These are phyloP conservation scores for Dryas iulia DNA, from an alignment of 1,140 invertebrate genomes.

Conservation along the genomic window DNA sequence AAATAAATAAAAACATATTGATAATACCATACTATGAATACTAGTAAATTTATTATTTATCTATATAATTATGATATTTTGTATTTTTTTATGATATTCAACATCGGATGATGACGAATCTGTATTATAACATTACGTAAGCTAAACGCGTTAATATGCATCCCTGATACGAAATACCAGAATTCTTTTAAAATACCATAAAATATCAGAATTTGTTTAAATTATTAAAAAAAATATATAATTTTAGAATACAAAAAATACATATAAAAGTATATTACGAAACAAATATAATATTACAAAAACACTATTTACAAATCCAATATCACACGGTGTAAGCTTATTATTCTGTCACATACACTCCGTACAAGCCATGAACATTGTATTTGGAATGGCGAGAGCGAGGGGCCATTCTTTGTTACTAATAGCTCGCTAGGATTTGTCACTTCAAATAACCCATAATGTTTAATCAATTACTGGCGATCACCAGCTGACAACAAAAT, in stretches of 20 bases:
- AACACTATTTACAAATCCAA: constrained; percentile 51
- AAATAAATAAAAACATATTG: too few species aligned
- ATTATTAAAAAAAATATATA: background rate
- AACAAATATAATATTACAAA: constrained; percentile 21
- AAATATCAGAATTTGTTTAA: too few species aligned
- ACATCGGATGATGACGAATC: too few species aligned
- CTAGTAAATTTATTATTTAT: too few species aligned
- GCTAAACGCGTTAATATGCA: too few species aligned
- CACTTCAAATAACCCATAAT: constrained; percentile 31
- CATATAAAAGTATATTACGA: background rate
- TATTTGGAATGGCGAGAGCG: constrained; percentile 11
- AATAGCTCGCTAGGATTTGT: constrained; percentile 42
- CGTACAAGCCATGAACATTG: constrained; percentile 39
- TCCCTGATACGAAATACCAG: too few species aligned
- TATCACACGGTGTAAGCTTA: constrained; percentile 67
- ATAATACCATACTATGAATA: too few species aligned
- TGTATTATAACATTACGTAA: too few species aligned
- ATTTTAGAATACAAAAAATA: too few species aligned
- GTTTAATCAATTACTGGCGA: constrained; percentile 38
- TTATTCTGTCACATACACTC: constrained; percentile 74
- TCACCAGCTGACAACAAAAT: constrained; percentile 43
- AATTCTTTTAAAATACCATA: too few species aligned
- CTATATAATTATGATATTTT: too few species aligned
- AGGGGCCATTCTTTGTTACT: constrained; percentile 32
- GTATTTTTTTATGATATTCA: too few species aligned